These are phyloP conservation scores for Amphibalanus amphitrite DNA, from an alignment of 1,140 invertebrate genomes.

Conservation along the genomic window DNA sequence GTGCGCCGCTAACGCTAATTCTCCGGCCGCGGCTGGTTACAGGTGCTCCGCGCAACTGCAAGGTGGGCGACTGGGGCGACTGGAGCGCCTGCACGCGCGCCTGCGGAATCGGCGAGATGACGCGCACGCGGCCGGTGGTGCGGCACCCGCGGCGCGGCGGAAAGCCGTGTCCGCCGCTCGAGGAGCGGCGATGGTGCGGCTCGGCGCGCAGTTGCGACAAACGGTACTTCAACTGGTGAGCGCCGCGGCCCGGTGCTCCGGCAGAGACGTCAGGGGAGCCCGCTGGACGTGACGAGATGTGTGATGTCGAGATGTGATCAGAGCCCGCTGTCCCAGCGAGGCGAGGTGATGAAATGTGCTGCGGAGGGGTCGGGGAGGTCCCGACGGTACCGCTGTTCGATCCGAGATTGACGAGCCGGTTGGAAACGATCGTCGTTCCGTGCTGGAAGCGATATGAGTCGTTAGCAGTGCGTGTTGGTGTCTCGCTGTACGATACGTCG, in stretches of 20 bases:
- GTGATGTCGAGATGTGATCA: too few relatives aligned
- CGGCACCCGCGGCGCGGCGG: slow-evolving; percentile 56
- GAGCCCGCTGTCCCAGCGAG: too few relatives aligned
- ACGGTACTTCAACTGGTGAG: slow-evolving; percentile 34
- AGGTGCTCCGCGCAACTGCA: slow-evolving; percentile 46
- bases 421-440: too few relatives aligned
- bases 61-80: slow-evolving; percentile 65
- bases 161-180: slow-evolving; percentile 53
- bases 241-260: not conserved
- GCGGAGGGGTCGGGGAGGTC: too few relatives aligned
- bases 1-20: not conserved
- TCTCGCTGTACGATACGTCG: too few relatives aligned
- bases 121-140: slow-evolving; percentile 51
- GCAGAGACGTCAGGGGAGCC: not conserved
- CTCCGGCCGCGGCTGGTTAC: not conserved
- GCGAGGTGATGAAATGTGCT: too few relatives aligned
- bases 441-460: too few relatives aligned
- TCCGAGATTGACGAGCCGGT: too few relatives aligned
- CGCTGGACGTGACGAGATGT: too few relatives aligned
- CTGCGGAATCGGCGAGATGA: slow-evolving; percentile 71
- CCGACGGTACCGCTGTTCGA: too few relatives aligned
- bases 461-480: too few relatives aligned
- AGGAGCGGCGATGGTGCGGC: slow-evolving; percentile 72
- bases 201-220: slow-evolving; percentile 46
- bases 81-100: slow-evolving; percentile 69